Conservation (phyloP, 2,797 vertebrate species). For the Notoglanidium macrostoma region DNA sequence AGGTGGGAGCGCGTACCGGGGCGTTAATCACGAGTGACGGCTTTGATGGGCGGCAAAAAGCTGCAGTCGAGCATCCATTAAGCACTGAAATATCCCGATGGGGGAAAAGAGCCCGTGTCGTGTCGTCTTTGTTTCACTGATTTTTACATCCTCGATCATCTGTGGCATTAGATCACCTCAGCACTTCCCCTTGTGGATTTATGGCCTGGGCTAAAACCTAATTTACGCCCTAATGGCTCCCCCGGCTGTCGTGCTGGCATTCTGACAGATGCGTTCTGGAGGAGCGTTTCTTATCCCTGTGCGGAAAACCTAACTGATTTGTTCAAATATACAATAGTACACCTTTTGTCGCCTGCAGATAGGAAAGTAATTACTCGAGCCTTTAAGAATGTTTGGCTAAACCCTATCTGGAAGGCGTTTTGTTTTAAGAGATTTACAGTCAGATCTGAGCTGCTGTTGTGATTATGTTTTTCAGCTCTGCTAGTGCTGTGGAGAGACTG, state of each 20-base stretch:
- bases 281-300: conserved; percentile 12
- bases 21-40: conserved; percentile 71
- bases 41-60: conserved; percentile 62
- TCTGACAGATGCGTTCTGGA: conserved; percentile 65
- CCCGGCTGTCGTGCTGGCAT: conserved; percentile 61
- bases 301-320: background rate
- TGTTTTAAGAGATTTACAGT: conserved; percentile 23
- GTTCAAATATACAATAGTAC: conserved; percentile 21
- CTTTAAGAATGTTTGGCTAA: conserved; percentile 25
- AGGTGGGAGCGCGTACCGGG: conserved; percentile 68
- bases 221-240: conserved; percentile 67
- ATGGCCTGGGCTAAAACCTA: conserved; percentile 60
- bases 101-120: conserved; percentile 49
- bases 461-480: conserved; percentile 31
- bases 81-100: conserved; percentile 61
- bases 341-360: conserved; percentile 12
- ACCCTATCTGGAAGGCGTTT: conserved; percentile 11
- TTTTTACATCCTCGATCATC: conserved; percentile 65
- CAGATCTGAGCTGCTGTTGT: conserved; percentile 15
- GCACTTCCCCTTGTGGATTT: conserved; percentile 57
- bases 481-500: background rate
- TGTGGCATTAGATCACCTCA: conserved; percentile 60
- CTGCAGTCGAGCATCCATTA: conserved; percentile 70
- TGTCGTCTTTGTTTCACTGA: conserved; percentile 60
- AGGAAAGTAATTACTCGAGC: conserved; percentile 23